Conservation (phyloP, 1,140 invertebrate genomes). For the Sitobion miscanthi region DNA sequence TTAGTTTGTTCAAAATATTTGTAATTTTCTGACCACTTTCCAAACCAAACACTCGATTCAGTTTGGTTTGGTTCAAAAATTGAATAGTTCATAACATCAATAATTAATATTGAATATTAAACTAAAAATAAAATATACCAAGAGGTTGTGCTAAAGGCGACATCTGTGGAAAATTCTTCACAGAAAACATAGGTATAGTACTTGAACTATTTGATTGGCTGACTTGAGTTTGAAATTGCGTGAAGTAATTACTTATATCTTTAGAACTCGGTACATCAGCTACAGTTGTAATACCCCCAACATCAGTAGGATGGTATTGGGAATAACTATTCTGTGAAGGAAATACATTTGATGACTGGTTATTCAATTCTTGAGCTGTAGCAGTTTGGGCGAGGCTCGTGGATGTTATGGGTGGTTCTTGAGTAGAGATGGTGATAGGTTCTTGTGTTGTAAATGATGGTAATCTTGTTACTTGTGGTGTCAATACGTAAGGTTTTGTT, state of each 20-base stretch:
- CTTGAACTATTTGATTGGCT: constrained; percentile 19
- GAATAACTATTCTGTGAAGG: constrained; percentile 17
- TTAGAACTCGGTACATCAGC: constrained; percentile 16
- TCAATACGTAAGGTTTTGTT: constrained; percentile 36
- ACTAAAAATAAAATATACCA: constrained; percentile 23
- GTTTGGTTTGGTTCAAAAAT: not conserved
- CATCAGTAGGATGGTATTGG: constrained; percentile 11
- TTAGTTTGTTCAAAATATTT: not conserved
- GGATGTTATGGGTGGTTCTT: not conserved
- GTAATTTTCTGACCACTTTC: not conserved
- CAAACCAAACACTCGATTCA: too few relatives aligned
- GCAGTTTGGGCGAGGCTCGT: not conserved
- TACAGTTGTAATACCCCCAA: not conserved
- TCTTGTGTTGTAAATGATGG: constrained; percentile 12
- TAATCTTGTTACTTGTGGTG: constrained; percentile 15
- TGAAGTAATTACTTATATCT: constrained; percentile 49
- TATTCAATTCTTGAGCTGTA: not conserved
- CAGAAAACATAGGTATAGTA: constrained; percentile 53
- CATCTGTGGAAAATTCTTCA: constrained; percentile 50
- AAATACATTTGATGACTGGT: not conserved
- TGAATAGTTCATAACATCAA: not conserved
- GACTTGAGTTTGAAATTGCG: constrained; percentile 22
- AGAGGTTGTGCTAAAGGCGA: constrained; percentile 45
- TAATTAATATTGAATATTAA: not conserved
- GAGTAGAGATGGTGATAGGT: not conserved